phyloP scores from a whole-genome alignment of 2,113 vertebrate genomes.

The Phasianus colchicus region DNA sequence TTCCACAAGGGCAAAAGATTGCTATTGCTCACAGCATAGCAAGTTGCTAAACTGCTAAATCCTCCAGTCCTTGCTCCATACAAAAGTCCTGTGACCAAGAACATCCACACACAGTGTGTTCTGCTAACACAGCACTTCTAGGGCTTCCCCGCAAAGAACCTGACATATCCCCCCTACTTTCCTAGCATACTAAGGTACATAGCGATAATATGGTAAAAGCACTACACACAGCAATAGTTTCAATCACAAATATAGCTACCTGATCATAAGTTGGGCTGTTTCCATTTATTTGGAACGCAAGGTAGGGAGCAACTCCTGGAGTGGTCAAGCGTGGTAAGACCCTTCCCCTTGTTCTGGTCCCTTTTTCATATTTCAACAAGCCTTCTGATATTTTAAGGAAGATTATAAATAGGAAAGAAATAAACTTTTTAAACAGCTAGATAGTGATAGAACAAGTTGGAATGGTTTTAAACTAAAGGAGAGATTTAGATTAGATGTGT shows the following conservation, averaged over 20 bases:
- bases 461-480: too few relatives aligned
- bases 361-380: background rate
- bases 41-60: background rate
- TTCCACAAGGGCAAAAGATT: background rate
- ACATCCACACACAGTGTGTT: background rate
- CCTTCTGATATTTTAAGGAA: too few relatives aligned
- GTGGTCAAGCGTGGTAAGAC: background rate
- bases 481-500: too few relatives aligned
- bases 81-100: background rate
- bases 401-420: too few relatives aligned
- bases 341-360: background rate
- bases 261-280: background rate
- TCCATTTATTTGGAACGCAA: background rate
- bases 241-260: background rate
- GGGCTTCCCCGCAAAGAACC: background rate
- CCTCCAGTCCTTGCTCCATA: background rate
- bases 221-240: background rate
- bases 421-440: too few relatives aligned
- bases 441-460: too few relatives aligned
- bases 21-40: background rate
- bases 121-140: background rate
- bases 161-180: background rate
- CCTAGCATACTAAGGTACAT: rapidly evolving
- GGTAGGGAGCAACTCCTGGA: background rate
- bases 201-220: background rate